phyloP scores from a whole-genome alignment of 2,888 invertebrate species.

The Coenonympha arcania region DNA sequence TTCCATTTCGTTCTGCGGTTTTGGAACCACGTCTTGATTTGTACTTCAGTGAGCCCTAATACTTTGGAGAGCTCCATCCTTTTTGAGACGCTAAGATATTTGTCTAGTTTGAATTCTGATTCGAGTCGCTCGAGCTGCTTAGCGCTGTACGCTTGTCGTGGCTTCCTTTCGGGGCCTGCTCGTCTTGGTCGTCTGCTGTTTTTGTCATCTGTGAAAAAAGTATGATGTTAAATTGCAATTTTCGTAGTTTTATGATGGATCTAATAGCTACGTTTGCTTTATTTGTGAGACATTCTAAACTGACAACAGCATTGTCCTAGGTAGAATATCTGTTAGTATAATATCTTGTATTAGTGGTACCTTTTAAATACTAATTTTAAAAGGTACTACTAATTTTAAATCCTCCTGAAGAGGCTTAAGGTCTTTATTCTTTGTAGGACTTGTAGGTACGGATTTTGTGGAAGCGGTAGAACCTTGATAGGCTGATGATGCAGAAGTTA shows the following conservation, averaged over 20 bases:
- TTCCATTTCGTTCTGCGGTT: conserved; percentile 98
- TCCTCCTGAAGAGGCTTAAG: no score
- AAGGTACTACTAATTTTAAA: no score
- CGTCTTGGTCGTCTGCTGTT: conserved; percentile 86
- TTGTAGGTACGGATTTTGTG: no score
- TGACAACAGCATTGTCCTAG: no score
- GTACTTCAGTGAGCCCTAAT: conserved; percentile 91
- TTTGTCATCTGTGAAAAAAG: conserved; percentile 79
- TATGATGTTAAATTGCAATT: not conserved
- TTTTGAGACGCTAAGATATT: conserved; percentile 96
- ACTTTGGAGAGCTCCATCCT: conserved; percentile 94
- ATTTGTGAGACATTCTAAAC: not conserved
- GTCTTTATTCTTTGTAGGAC: no score
- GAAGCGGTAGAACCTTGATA: no score
- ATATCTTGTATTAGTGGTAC: no score
- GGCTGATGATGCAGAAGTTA: no score
- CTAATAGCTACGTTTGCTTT: not conserved
- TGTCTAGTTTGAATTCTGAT: conserved; percentile 95
- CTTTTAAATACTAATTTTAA: no score
- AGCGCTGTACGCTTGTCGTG: conserved; percentile 96
- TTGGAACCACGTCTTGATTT: conserved; percentile 98
- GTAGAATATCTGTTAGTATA: no score
- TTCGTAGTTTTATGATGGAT: not conserved
- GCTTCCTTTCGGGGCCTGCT: conserved; percentile 93
- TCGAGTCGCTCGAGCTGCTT: conserved; percentile 94